Evolutionary conservation across 2,797 vertebrate genomes (phyloP).

Genomic region (Danio jaintianensis): DNA sequence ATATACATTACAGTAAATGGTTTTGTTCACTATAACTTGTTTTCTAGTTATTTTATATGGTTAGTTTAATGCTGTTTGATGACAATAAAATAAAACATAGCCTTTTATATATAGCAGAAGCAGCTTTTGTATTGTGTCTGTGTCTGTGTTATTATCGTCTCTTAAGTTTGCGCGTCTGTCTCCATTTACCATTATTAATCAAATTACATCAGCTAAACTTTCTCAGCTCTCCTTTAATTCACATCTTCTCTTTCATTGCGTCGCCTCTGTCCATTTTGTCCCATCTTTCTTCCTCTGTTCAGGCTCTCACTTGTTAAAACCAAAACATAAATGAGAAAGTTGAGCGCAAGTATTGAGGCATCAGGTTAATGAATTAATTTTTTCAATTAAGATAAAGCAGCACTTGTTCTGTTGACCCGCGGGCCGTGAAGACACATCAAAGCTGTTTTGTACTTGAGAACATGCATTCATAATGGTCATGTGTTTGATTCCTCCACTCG

Average conservation of each 20-base stretch:
- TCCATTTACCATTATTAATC: constrained; percentile 80
- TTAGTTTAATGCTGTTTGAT: neutral
- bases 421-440: constrained; percentile 78
- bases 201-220: constrained; percentile 80
- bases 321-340: constrained; percentile 63
- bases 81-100: neutral
- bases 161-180: constrained; percentile 50
- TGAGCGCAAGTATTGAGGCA: constrained; percentile 74
- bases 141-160: neutral
- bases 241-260: constrained; percentile 38
- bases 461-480: constrained; percentile 62
- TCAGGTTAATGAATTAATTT: constrained; percentile 86
- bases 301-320: constrained; percentile 35
- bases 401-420: constrained; percentile 76
- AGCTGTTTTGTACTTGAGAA: constrained; percentile 72
- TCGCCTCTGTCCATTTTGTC: constrained; percentile 34
- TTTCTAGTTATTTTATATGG: neutral
- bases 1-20: no score
- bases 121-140: neutral
- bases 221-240: constrained; percentile 66
- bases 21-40: neutral
- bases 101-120: neutral
- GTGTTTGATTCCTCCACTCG: constrained; percentile 49
- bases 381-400: constrained; percentile 85
- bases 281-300: neutral